phyloP scores from a whole-genome alignment of 2,797 vertebrate species.

The Pangasius djambal region DNA sequence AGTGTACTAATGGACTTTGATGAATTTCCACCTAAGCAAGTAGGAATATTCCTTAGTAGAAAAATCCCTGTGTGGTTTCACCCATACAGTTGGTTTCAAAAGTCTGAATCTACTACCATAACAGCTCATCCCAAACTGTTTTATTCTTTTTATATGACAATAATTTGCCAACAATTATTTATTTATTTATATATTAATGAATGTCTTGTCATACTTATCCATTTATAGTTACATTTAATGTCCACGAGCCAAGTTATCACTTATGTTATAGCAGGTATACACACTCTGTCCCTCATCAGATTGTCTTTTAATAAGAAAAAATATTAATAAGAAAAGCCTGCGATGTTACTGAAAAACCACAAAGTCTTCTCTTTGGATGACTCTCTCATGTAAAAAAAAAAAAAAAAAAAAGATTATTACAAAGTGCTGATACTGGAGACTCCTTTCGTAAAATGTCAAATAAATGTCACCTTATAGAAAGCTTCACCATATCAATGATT shows the following conservation, averaged over 20 bases:
- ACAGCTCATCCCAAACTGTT: neutral
- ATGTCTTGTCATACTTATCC: neutral
- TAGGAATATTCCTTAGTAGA: neutral
- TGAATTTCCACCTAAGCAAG: neutral
- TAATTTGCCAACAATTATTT: neutral
- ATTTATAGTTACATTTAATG: neutral
- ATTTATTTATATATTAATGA: neutral
- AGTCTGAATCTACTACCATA: neutral
- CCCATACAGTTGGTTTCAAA: neutral
- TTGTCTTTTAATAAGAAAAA: neutral
- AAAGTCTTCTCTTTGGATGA: neutral
- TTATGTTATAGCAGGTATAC: neutral
- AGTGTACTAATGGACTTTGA: slow-evolving; percentile 15
- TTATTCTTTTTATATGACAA: neutral
- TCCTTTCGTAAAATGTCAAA: neutral
- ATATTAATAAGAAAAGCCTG: neutral
- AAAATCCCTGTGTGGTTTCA: neutral
- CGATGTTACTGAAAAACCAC: neutral
- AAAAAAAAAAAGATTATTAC: neutral
- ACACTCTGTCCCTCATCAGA: neutral
- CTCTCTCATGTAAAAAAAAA: neutral
- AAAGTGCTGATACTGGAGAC: neutral
- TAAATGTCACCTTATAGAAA: neutral
- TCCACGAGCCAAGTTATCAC: neutral
- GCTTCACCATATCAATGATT: neutral